A percentile compares a stretch with the other conserved stretches of the same genome.
These are phyloP conservation scores for Tetragonisca angustula DNA, from an alignment of 2,888 invertebrate genomes.

Conservation along the genomic window DNA sequence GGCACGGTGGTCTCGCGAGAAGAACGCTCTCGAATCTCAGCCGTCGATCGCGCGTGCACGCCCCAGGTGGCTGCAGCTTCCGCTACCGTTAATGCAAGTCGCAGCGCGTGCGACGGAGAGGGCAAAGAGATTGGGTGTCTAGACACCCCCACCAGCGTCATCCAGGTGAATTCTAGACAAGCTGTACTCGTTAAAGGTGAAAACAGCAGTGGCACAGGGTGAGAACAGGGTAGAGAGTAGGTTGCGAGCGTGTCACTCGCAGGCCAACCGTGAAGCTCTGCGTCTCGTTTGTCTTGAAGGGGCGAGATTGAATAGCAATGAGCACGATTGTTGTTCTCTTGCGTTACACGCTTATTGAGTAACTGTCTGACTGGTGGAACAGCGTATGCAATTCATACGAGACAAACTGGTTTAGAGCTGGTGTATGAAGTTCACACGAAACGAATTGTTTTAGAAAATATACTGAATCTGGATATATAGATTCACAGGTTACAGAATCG, in stretches of 20 bases:
- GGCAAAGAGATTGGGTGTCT: conserved; percentile 66
- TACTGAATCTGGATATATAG: too few species aligned
- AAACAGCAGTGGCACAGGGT: conserved; percentile 22
- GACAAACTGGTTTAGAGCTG: too few species aligned
- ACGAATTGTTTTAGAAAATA: too few species aligned
- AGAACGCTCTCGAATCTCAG: conserved; percentile 27
- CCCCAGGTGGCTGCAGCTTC: conserved; percentile 29
- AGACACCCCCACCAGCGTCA: conserved; percentile 61
- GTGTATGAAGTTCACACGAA: too few species aligned
- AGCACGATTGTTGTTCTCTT: background rate
- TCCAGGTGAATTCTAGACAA: conserved; percentile 26
- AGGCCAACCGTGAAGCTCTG: conserved; percentile 11
- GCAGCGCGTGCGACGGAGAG: conserved; percentile 19
- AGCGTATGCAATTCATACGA: too few species aligned
- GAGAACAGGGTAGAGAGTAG: conserved; percentile 1
- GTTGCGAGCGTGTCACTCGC: conserved; percentile 13
- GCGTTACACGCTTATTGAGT: background rate
- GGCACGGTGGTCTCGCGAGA: background rate
- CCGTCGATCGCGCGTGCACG: conserved; percentile 15
- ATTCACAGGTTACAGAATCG: too few species aligned
- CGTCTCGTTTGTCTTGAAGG: background rate
- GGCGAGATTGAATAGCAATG: background rate
- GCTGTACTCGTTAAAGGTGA: conserved; percentile 45
- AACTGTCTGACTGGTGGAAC: too few species aligned
- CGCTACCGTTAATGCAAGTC: conserved; percentile 44